A percentile compares a stretch with the other conserved stretches of the same genome.
These are phyloP conservation scores for Alentia gelatinosa DNA, from an alignment of 2,888 invertebrate species.

Conservation along the genomic window DNA sequence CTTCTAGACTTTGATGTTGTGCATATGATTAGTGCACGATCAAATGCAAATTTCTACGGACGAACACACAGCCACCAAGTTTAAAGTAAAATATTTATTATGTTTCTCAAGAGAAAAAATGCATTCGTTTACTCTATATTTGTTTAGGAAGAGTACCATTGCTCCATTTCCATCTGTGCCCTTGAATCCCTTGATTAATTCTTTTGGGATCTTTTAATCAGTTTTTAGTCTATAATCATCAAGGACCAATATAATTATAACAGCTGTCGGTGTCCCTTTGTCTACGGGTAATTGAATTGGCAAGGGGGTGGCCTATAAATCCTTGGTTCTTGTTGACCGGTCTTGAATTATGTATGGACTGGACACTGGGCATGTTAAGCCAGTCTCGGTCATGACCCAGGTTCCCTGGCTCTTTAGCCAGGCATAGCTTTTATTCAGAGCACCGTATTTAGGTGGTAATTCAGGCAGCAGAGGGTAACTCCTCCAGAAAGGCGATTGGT, in stretches of 20 bases:
- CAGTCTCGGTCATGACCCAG: not conserved
- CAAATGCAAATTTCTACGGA: too few species aligned
- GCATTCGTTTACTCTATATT: too few species aligned
- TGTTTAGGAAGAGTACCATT: too few species aligned
- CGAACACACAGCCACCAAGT: too few species aligned
- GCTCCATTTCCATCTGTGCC: too few species aligned
- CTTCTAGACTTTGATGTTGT: not conserved
- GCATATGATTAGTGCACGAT: conserved; percentile 1
- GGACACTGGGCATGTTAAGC: not conserved
- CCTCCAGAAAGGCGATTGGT: too few species aligned
- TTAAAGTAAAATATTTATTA: too few species aligned
- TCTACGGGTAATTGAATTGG: not conserved
- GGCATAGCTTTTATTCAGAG: not conserved
- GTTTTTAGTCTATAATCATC: too few species aligned
- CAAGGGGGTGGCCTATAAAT: not conserved
- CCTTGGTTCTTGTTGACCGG: not conserved
- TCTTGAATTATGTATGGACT: not conserved
- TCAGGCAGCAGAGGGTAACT: not conserved
- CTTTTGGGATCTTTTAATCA: too few species aligned
- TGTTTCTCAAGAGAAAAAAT: too few species aligned
- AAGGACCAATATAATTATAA: not conserved
- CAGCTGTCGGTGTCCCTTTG: not conserved
- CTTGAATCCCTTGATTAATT: too few species aligned
- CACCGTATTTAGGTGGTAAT: not conserved
- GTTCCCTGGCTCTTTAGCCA: not conserved